A percentile compares a stretch with the other conserved stretches of the same genome.
Evolutionary conservation across 92 coral and sea anemone species (phyloP).

Genomic region (Porites divaricata): DNA sequence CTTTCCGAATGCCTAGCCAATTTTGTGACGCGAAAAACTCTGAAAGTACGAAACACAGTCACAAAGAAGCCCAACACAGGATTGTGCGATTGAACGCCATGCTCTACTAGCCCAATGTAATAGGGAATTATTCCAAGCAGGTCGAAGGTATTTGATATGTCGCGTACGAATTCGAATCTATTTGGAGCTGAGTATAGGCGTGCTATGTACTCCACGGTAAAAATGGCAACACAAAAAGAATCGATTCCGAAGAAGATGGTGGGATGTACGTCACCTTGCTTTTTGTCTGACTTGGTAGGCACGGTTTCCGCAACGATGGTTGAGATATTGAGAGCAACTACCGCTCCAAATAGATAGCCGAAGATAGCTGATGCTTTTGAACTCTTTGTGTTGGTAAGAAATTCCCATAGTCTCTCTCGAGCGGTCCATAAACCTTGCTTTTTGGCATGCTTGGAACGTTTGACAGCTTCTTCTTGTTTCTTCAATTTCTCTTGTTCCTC

Average conservation of each 20-base stretch:
- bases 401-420: conserved; percentile 69
- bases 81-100: conserved; percentile 47
- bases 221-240: conserved; percentile 85
- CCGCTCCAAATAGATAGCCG: conserved; percentile 71
- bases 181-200: conserved; percentile 74
- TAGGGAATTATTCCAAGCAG: conserved; percentile 83
- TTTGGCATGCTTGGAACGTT: conserved; percentile 1
- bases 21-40: conserved; percentile 83
- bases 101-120: conserved; percentile 67
- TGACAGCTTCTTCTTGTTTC: conserved; percentile 15
- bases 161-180: conserved; percentile 64
- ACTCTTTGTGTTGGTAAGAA: conserved; percentile 74
- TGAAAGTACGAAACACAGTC: conserved; percentile 71
- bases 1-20: conserved; percentile 80
- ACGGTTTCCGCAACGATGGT: conserved; percentile 82
- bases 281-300: conserved; percentile 33
- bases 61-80: conserved; percentile 49
- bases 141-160: conserved; percentile 74
- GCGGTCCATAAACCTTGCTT: conserved; percentile 16
- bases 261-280: conserved; percentile 45
- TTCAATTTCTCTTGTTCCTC: conserved; percentile 37
- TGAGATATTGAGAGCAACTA: conserved; percentile 77
- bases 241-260: conserved; percentile 64
- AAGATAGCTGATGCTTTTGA: conserved; percentile 67
- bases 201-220: conserved; percentile 75